Base-by-base conservation (phyloP, 2,888 invertebrate species). In the Chaetogeoica ovagalla region DNA sequence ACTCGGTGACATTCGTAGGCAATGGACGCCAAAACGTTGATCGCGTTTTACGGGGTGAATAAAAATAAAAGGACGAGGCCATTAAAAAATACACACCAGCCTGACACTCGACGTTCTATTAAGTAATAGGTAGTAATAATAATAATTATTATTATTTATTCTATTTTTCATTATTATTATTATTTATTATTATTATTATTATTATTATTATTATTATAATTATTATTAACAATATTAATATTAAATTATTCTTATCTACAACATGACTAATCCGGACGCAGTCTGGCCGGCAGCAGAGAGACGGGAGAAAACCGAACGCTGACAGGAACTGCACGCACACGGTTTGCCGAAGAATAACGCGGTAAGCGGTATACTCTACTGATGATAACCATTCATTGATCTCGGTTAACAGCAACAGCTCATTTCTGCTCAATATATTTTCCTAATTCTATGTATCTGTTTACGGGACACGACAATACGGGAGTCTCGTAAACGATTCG, bases 171-270 rank as follows among this genome's bases (percentile, higher is more conserved):
- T 55, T 69, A 70, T 71, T 71, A 79, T 13, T 69, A 77, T 37
- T 77, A 77, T 43, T 39, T 66, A 23, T 66, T 66, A 19, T 55
- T 21, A 55, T 62, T 72, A 8, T 66, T 65, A 6, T 65, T 75
- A 43, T 74, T 74, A 39, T 65, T 74, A 74, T 57, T 66, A 75
- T 77, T 69, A 77, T 57, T 69, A 59, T 55, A 60, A 70, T 71
- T 79, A 79, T 11, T 69, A 77, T 52, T 77, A 77, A 77, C 69
- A 77, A 70, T 71, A n/a, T n/a, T 79, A 79, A 79, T 70, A 9
- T 9, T 79, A 79, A 63, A 70, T 21, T 62, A 21, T 48, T 79
- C 70, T 79, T 79, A 79, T 79, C 75, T 66, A 7, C 8, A 66
- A 48, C 48, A 57, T 75, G 75, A 75, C 79, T 79, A 71, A 71